Evolutionary conservation across 2,113 vertebrate species (phyloP), one percentile per base, ranked within the genome.

Genomic region (Balaeniceps rex): DNA sequence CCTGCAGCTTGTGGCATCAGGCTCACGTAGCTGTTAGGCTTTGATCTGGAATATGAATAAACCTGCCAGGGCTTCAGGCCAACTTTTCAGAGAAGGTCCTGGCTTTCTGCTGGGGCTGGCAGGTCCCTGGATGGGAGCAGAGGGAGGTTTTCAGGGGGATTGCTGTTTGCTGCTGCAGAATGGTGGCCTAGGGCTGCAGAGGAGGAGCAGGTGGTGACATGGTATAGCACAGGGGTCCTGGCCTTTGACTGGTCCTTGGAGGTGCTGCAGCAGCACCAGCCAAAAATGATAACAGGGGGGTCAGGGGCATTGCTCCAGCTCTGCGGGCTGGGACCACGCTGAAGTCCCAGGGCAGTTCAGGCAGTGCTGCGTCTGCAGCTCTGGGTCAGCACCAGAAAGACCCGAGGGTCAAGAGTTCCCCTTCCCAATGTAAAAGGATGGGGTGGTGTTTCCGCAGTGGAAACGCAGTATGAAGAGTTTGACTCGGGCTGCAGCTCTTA

Each of bases 371-470:
- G 4, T 65, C 38, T 49, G 74, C 84, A 84, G 76, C 82, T 34
- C 54, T 21, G 68, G 89, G 61, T 57, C 91, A 89, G 83, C 89
- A 54, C 31, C 69, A 23, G 94, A 54, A 6, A 52, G 29, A 47
- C 29, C 60, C 2, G 0, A 38, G n/a, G 94, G 94, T 86, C 89
- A 93, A 55, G 83, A 87, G 94, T 70, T 91, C 75, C 84, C 66
- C 40, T 65, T 69, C 23, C 79, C 34, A 1, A 57, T 93, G 82
- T 77, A 79, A 94, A 92, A 97, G 68, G 91, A 96, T 95, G 88
- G 92, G 94, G 91, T 77, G 93, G 90, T 3, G 85, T 82, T 97
- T 97, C 97, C 81, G 71, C 81, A 44, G 26, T 91, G 94, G 94
- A 95, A 97, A 86, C 9, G 3, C 36, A 2, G 49, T 75, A 31